phyloP scores from a whole-genome alignment of 2,888 invertebrate genomes.

The Hydriomena furcata region DNA sequence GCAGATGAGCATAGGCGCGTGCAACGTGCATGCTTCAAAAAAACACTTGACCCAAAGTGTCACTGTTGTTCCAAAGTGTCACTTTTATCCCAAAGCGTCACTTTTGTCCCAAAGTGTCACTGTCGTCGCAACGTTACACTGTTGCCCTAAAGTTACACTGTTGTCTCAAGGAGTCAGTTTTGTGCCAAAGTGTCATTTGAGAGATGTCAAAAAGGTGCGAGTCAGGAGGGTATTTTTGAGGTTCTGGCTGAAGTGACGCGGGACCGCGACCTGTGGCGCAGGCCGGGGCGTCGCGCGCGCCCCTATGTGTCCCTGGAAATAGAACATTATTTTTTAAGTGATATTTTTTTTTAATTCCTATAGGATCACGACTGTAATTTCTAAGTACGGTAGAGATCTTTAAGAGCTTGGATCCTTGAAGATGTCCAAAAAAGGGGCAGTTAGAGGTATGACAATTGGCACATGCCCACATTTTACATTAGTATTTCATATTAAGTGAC shows the following conservation, averaged over 20 bases:
- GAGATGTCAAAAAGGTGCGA: constrained; percentile 18
- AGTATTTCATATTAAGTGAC: too few species aligned
- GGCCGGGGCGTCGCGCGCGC: constrained; percentile 28
- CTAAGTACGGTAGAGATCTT: too few species aligned
- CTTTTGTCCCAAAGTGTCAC: neutral
- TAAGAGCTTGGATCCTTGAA: too few species aligned
- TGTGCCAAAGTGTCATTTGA: constrained; percentile 2
- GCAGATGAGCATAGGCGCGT: too few species aligned
- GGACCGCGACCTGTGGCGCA: constrained; percentile 24
- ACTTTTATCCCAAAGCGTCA: neutral
- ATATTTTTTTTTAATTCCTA: too few species aligned
- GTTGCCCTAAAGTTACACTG: neutral
- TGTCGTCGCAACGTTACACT: neutral
- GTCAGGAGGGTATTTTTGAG: constrained; percentile 1
- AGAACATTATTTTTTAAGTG: neutral
- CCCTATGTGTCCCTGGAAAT: constrained; percentile 42
- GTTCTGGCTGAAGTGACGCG: constrained; percentile 17
- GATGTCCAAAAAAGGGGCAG: too few species aligned
- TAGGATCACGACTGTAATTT: too few species aligned
- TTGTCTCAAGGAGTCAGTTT: neutral
- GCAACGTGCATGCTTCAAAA: too few species aligned
- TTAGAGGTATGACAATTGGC: too few species aligned
- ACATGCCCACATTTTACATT: too few species aligned
- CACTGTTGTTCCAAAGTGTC: neutral
- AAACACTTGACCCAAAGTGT: too few species aligned